Conservation (phyloP, 2,888 invertebrate genomes). For the Amitus sp. region DNA sequence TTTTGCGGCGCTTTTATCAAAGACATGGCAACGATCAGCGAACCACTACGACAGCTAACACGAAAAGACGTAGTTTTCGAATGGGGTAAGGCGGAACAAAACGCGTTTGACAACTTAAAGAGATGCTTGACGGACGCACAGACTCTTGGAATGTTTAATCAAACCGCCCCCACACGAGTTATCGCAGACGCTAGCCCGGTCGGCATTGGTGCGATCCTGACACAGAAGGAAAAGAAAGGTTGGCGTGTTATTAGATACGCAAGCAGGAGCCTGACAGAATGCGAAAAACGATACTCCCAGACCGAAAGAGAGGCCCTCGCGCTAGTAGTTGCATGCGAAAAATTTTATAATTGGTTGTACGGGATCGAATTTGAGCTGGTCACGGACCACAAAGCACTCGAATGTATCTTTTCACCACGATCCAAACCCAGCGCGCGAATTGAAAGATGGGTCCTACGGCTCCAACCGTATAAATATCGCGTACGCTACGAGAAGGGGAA, state of each 20-base stretch:
- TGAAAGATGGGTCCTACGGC: constrained; percentile 49
- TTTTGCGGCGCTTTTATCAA: constrained; percentile 49
- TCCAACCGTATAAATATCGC: constrained; percentile 48
- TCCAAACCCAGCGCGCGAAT: constrained; percentile 38
- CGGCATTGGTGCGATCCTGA: constrained; percentile 50
- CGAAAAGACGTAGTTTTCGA: constrained; percentile 8
- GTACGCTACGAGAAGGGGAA: constrained; percentile 42
- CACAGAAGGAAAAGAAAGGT: constrained; percentile 43
- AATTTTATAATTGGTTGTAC: constrained; percentile 57
- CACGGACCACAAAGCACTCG: constrained; percentile 52
- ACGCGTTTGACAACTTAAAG: constrained; percentile 21
- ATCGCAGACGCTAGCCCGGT: constrained; percentile 57
- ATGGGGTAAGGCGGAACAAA: constrained; percentile 9
- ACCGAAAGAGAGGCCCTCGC: constrained; percentile 45
- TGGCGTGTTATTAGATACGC: constrained; percentile 58
- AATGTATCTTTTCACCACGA: constrained; percentile 41
- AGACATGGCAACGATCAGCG: constrained; percentile 40
- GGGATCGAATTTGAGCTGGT: constrained; percentile 57
- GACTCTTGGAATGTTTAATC: constrained; percentile 50
- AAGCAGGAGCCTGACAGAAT: constrained; percentile 53
- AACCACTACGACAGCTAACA: constrained; percentile 38
- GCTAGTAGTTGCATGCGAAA: constrained; percentile 41
- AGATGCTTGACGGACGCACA: constrained; percentile 19
- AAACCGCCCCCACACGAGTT: constrained; percentile 46
- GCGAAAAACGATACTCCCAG: constrained; percentile 50